Percentiles rank a stretch among this genome's conserved stretches.
phyloP scores from a whole-genome alignment of 2,797 vertebrate species.

The Sebastes ruberrimus region DNA sequence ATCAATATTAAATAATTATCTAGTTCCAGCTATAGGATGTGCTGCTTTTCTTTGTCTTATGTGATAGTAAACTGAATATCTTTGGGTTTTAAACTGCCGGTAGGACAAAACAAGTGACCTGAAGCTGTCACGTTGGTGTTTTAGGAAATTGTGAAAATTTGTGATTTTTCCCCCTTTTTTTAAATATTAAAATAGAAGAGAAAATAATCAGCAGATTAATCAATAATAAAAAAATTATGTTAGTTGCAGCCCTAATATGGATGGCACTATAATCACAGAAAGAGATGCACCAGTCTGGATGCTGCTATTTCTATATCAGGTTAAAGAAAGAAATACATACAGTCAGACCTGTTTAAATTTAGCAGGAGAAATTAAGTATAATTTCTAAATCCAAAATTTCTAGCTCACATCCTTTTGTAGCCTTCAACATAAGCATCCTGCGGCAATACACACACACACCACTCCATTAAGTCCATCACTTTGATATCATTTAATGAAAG shows the following conservation, averaged over 20 bases:
- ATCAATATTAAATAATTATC: too few relatives aligned
- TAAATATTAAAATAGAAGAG: background rate
- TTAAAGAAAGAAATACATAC: background rate
- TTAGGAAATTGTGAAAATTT: background rate
- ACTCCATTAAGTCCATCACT: background rate
- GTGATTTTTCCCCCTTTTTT: too few relatives aligned
- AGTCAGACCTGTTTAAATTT: background rate
- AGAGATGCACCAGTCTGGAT: background rate
- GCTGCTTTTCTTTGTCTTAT: background rate
- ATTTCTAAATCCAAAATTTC: background rate
- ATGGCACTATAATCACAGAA: background rate
- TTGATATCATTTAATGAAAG: slow-evolving; percentile 6
- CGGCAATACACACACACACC: background rate
- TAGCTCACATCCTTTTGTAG: slow-evolving; percentile 7
- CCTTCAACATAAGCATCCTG: background rate
- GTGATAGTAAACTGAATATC: background rate
- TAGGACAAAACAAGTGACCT: background rate
- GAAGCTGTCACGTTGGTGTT: background rate
- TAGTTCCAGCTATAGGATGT: background rate
- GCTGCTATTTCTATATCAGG: background rate
- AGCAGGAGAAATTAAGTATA: background rate
- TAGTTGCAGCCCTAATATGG: background rate
- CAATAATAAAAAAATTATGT: background rate
- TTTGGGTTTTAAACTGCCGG: background rate
- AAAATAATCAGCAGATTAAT: background rate